phyloP scores from a whole-genome alignment of 2,888 invertebrate species.

The Muscina levida region DNA sequence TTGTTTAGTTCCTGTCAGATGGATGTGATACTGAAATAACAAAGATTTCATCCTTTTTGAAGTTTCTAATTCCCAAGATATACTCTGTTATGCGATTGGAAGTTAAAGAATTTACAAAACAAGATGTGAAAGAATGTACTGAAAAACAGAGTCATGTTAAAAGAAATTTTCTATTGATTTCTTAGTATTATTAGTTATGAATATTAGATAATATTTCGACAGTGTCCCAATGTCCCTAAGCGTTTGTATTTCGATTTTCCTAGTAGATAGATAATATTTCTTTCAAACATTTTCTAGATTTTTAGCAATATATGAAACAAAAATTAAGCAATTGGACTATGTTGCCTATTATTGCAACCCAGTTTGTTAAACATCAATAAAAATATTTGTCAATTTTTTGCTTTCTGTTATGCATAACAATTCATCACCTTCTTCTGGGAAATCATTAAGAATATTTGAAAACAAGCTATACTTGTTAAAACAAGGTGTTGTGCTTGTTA shows the following conservation, averaged over 20 bases:
- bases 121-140: not conserved
- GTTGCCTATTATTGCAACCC: not conserved
- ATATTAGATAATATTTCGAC: too few relatives aligned
- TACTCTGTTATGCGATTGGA: not conserved
- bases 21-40: conserved; percentile 16
- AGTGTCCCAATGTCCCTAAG: too few relatives aligned
- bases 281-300: not conserved
- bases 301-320: not conserved
- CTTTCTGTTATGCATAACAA: not conserved
- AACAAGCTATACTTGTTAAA: not conserved
- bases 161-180: conserved; percentile 14
- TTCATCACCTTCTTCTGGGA: not conserved
- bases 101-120: not conserved
- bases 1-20: conserved; percentile 19
- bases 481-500: not conserved
- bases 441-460: not conserved
- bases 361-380: not conserved
- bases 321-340: not conserved
- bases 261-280: too few relatives aligned
- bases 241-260: too few relatives aligned
- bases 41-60: conserved; percentile 27
- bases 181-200: not conserved
- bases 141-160: not conserved
- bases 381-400: not conserved
- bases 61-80: not conserved